phyloP scores from a whole-genome alignment of 92 coral and sea anemone genomes.

The Porites lobata region DNA sequence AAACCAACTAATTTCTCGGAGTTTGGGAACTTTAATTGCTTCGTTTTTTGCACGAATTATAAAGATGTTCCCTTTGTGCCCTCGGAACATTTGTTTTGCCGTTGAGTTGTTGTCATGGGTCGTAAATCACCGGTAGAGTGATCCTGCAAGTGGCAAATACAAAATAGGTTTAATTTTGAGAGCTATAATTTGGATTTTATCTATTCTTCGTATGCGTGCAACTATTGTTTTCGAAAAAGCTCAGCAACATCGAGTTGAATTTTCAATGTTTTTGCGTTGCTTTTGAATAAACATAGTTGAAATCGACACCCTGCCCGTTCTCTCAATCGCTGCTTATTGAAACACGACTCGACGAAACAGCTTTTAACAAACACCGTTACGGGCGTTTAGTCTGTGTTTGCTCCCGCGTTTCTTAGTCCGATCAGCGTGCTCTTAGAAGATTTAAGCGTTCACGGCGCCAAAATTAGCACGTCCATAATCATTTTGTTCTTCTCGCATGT shows the following conservation, averaged over 20 bases:
- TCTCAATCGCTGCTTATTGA: conserved; percentile 31
- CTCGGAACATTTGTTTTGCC: conserved; percentile 35
- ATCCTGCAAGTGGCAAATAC: conserved; percentile 7
- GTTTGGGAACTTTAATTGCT: conserved; percentile 15
- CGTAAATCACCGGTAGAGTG: conserved; percentile 32
- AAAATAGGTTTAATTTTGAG: not conserved
- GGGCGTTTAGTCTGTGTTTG: conserved; percentile 14
- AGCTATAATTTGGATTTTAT: not conserved
- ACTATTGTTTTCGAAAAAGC: not conserved
- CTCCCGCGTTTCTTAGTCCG: not conserved
- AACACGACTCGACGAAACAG: conserved; percentile 30
- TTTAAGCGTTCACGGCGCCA: not conserved
- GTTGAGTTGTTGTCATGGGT: conserved; percentile 44
- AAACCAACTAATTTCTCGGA: conserved; percentile 1
- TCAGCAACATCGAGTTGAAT: conserved; percentile 4
- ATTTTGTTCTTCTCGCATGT: not conserved
- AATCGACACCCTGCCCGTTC: conserved; percentile 36
- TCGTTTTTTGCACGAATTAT: not conserved
- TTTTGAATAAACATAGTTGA: conserved; percentile 36
- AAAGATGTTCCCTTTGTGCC: conserved; percentile 9
- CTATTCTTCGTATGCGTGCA: not conserved
- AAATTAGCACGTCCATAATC: conserved; percentile 23
- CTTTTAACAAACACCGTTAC: conserved; percentile 37
- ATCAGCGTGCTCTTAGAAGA: conserved; percentile 4
- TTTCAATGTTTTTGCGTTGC: conserved; percentile 15